A percentile compares a stretch with the other conserved stretches of the same genome.
Evolutionary conservation across 2,113 vertebrate genomes (phyloP).

Genomic region (Tenrec ecaudatus): DNA sequence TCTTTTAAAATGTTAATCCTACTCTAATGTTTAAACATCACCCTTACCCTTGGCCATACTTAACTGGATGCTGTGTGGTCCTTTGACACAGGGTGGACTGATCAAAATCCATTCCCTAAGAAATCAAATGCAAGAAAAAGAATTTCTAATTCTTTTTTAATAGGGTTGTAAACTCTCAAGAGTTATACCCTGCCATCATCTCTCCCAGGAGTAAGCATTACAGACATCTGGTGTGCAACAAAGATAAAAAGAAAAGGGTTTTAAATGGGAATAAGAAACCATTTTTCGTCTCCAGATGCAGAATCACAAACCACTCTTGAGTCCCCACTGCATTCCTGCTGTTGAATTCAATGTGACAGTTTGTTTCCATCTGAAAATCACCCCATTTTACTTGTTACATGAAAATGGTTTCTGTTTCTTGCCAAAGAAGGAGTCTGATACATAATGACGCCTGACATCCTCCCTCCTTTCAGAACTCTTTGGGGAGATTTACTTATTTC

Average conservation of each 20-base stretch:
- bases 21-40: not conserved
- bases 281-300: not conserved
- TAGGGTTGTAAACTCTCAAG: not conserved
- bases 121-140: not conserved
- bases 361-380: conserved; percentile 52
- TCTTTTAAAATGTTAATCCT: not conserved
- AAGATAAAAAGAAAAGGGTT: not conserved
- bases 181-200: not conserved
- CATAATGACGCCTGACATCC: not conserved
- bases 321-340: not conserved
- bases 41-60: not conserved
- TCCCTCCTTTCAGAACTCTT: not conserved
- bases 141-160: conserved; percentile 11
- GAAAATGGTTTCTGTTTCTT: conserved; percentile 33
- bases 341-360: not conserved
- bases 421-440: not conserved
- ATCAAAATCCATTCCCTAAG: not conserved
- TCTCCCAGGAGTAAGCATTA: not conserved
- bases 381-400: not conserved
- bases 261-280: not conserved
- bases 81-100: not conserved
- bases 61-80: not conserved
- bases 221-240: not conserved
- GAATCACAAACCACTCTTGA: not conserved
- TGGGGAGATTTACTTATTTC: conserved; percentile 12